These are phyloP conservation scores for Lutraria rhynchaena DNA, from an alignment of 1,140 invertebrate genomes.

Conservation along the genomic window DNA sequence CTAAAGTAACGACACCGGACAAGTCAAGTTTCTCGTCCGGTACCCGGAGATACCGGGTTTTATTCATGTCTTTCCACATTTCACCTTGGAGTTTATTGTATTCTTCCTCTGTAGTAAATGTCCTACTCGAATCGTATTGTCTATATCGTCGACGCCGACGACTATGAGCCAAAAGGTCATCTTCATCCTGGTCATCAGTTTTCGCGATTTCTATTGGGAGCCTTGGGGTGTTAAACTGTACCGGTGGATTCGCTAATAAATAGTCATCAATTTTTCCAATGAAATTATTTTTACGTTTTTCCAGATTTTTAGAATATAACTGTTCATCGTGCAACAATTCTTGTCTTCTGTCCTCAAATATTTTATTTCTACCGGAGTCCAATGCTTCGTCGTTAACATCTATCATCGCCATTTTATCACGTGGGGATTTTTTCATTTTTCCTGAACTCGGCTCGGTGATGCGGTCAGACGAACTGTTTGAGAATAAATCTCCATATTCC, in stretches of 20 bases:
- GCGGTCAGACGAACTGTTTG: constrained; percentile 40
- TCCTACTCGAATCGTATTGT: constrained; percentile 62
- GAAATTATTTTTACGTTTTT: constrained; percentile 70
- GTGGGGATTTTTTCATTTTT: constrained; percentile 47
- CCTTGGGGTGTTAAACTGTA: constrained; percentile 27
- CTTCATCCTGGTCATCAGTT: constrained; percentile 52
- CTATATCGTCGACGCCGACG: constrained; percentile 43
- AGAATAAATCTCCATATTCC: constrained; percentile 52
- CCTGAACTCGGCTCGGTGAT: constrained; percentile 37
- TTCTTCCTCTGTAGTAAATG: constrained; percentile 68
- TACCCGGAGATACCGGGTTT: constrained; percentile 70
- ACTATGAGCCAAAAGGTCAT: constrained; percentile 22
- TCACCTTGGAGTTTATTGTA: constrained; percentile 67
- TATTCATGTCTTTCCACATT: constrained; percentile 71
- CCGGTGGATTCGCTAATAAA: constrained; percentile 65
- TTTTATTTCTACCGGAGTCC: constrained; percentile 28
- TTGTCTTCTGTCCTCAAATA: constrained; percentile 68
- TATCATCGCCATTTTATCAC: constrained; percentile 45
- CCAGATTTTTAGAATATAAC: constrained; percentile 58
- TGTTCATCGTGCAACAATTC: constrained; percentile 74
- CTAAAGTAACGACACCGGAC: constrained; percentile 68
- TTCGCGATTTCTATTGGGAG: constrained; percentile 6
- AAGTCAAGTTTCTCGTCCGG: constrained; percentile 68
- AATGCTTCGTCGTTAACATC: constrained; percentile 39
- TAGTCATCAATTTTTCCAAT: constrained; percentile 71